phyloP scores from a whole-genome alignment of 2,113 vertebrate species.

The Sturnus vulgaris region DNA sequence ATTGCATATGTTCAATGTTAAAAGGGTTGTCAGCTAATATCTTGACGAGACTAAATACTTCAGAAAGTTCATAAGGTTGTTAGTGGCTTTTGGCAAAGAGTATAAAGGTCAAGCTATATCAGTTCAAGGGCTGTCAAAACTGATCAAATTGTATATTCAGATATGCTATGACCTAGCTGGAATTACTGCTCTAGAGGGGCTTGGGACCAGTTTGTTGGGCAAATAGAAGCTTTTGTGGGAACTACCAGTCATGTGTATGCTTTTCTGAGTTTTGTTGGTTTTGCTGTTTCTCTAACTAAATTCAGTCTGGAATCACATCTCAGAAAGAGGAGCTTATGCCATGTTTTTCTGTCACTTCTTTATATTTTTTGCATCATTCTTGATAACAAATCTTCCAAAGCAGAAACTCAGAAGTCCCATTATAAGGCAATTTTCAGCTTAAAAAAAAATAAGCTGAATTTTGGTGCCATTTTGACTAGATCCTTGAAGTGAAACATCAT shows the following conservation, averaged over 20 bases:
- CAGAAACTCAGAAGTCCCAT: neutral
- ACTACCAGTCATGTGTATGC: neutral
- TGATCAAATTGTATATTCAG: constrained; percentile 64
- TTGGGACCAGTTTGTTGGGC: neutral
- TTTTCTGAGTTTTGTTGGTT: neutral
- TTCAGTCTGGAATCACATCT: neutral
- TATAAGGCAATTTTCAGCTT: neutral
- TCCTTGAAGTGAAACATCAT: neutral
- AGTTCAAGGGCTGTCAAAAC: constrained; percentile 66
- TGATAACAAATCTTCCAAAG: neutral
- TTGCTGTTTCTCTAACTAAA: neutral
- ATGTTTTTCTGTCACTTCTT: neutral
- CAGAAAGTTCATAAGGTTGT: constrained; percentile 66
- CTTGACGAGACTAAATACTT: constrained; percentile 55
- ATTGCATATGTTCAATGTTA: constrained; percentile 26
- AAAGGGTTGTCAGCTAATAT: constrained; percentile 46
- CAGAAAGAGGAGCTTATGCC: neutral
- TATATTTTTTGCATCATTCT: neutral
- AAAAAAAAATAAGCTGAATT: neutral
- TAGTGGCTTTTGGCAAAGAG: constrained; percentile 64
- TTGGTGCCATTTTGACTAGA: neutral
- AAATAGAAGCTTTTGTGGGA: neutral
- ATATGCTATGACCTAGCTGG: constrained; percentile 69
- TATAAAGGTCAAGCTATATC: constrained; percentile 68
- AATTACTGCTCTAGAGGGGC: neutral